Evolutionary conservation across 1,140 invertebrate species (phyloP), one percentile per base, ranked within the genome.

Genomic region (Nebria ingens): DNA sequence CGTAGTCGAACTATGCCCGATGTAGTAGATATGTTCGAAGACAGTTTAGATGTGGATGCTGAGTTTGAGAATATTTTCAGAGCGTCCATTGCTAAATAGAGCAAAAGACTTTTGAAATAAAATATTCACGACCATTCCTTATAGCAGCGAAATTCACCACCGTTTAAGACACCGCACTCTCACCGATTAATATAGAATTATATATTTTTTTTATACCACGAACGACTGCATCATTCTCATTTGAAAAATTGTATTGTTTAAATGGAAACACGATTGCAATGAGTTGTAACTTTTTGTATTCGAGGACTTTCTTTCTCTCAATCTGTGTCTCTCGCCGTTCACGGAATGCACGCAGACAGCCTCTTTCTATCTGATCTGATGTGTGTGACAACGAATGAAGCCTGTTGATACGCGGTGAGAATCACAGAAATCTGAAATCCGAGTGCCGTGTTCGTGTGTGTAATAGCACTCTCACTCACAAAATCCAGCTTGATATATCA

Each of bases 1-100:
- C 77, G 85, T 55, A 87, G 85, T 70, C 79, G 80, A 58, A 88
- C 86, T n/a, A 80, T 87, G 80, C 84, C 84, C 11, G 79, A 82
- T 45, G 67, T 75, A 25, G 80, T 79, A 61, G 77, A 81, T 21
- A 78, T 83, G 61, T 66, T 82, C 61, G 71, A 85, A 59, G 84
- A 84, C 62, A 82, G 81, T 64, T 79, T 73, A 63, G 85, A 87
- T 65, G 80, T 86, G 54, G 86, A 88, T 63, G 80, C 83, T 70
- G 83, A 82, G 42, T 88, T 88, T 69, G 85, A 88, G 63, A 81
- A 83, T 69, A 73, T 88, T 55, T 86, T 87, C 73, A 76, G 76
- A 69, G 76, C 64, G 57, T 68, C 74, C 38, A 25, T 54, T 1
- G 25, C 19, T n/a, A 22, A 54, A 34, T 25, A 19, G 52, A 38